phyloP scores from a whole-genome alignment of 2,113 vertebrate genomes.

The Entelurus aequoreus region DNA sequence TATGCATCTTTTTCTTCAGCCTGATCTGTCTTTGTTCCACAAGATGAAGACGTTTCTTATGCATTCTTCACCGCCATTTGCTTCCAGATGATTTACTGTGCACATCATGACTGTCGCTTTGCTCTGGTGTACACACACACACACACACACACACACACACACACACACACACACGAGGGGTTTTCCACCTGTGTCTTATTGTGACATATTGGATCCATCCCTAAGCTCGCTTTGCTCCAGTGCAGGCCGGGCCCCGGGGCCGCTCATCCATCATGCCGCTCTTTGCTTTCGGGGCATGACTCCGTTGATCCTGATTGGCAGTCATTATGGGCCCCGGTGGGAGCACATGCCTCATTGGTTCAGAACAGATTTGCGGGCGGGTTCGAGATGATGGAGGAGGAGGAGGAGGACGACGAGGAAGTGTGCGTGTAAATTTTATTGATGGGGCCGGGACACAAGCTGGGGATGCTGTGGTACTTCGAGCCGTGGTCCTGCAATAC shows the following conservation, averaged over 20 bases:
- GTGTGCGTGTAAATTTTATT: conserved; percentile 36
- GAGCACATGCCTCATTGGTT: conserved; percentile 60
- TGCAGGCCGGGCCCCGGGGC: conserved; percentile 35
- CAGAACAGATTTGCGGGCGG: conserved; percentile 49
- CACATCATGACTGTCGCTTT: no score
- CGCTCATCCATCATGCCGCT: conserved; percentile 53
- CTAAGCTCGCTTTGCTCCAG: conserved; percentile 43
- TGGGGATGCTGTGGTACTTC: conserved; percentile 27
- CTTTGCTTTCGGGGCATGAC: conserved; percentile 40
- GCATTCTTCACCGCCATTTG: no score
- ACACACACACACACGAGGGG: background rate
- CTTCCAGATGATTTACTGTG: no score
- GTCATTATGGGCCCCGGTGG: conserved; percentile 50
- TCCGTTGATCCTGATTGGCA: conserved; percentile 59
- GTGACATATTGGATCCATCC: conserved; percentile 53
- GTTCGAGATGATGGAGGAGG: conserved; percentile 32
- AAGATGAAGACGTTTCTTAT: no score
- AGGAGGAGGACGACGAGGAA: conserved; percentile 33
- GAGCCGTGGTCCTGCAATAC: background rate
- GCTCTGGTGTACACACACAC: background rate
- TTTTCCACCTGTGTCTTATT: conserved; percentile 24
- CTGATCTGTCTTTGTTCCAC: no score
- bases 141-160: background rate
- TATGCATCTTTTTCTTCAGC: no score
- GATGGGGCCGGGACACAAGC: conserved; percentile 29